Percentiles rank a stretch among this genome's conserved stretches.
These are phyloP conservation scores for Hephaestus fuliginosus DNA, from an alignment of 2,797 vertebrate genomes.

Conservation along the genomic window DNA sequence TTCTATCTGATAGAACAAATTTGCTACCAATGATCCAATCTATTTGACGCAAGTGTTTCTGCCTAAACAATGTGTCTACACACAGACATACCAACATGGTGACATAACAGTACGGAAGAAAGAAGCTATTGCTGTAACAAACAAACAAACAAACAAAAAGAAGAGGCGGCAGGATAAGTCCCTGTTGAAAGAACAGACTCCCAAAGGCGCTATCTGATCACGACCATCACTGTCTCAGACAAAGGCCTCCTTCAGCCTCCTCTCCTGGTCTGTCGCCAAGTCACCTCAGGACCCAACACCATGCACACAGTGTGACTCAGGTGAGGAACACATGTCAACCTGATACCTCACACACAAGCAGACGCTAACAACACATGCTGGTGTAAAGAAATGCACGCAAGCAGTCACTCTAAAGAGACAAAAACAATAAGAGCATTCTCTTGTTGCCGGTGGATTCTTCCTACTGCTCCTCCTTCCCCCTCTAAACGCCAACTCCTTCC, in stretches of 20 bases:
- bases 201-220: slow-evolving; percentile 62
- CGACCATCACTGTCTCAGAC: slow-evolving; percentile 47
- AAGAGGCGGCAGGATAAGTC: neutral
- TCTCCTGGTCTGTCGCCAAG: slow-evolving; percentile 27
- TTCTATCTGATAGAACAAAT: slow-evolving; percentile 4
- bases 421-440: slow-evolving; percentile 17
- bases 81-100: slow-evolving; percentile 22
- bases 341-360: slow-evolving; percentile 37
- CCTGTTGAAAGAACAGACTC: slow-evolving; percentile 36
- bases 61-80: slow-evolving; percentile 15
- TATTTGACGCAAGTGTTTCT: slow-evolving; percentile 25
- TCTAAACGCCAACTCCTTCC: slow-evolving; percentile 8
- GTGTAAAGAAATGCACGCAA: neutral
- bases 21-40: neutral
- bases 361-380: neutral
- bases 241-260: slow-evolving; percentile 74
- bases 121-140: slow-evolving; percentile 31
- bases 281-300: slow-evolving; percentile 60
- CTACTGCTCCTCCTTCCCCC: neutral
- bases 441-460: slow-evolving; percentile 20
- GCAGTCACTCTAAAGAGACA: neutral
- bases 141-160: slow-evolving; percentile 36
- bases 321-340: slow-evolving; percentile 68
- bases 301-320: slow-evolving; percentile 71
- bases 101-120: slow-evolving; percentile 29